Conservation (phyloP, 2,888 invertebrate genomes). For the Tillus elongatus region DNA sequence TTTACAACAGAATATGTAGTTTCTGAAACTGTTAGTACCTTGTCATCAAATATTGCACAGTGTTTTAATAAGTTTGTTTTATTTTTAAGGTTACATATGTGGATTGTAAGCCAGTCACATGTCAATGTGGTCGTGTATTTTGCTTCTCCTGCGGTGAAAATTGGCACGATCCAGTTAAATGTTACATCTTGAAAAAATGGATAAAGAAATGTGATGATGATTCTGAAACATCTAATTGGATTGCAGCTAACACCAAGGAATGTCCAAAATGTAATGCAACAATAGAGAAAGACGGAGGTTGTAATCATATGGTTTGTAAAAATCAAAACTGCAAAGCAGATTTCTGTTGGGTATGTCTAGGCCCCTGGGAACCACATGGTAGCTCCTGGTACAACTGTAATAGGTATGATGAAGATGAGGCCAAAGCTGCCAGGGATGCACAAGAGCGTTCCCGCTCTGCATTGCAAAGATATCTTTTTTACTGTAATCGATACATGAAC, state of each 20-base stretch:
- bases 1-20: no score
- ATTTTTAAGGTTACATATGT: constrained; percentile 48
- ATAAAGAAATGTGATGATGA: constrained; percentile 99
- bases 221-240: constrained; percentile 99
- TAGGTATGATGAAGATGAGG: constrained; percentile 85
- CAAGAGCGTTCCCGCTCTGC: constrained; percentile 94
- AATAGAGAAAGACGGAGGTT: constrained; percentile 95
- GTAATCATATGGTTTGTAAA: constrained; percentile 99
- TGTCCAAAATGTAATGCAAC: constrained; percentile 97
- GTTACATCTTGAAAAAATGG: constrained; percentile 88
- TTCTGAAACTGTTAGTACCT: no score
- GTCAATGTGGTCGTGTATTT: constrained; percentile 89
- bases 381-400: constrained; percentile 66
- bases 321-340: constrained; percentile 97
- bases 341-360: constrained; percentile 99
- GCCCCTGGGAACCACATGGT: constrained; percentile 98
- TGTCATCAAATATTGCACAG: not conserved
- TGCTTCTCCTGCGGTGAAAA: constrained; percentile 95
- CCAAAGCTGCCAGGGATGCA: constrained; percentile 91
- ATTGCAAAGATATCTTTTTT: constrained; percentile 93
- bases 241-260: constrained; percentile 98
- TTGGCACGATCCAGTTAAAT: constrained; percentile 98
- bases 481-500: constrained; percentile 94
- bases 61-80: constrained; percentile 3
- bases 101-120: constrained; percentile 85